Conservation (phyloP, 92 coral and sea anemone species). For the Montipora capitata region DNA sequence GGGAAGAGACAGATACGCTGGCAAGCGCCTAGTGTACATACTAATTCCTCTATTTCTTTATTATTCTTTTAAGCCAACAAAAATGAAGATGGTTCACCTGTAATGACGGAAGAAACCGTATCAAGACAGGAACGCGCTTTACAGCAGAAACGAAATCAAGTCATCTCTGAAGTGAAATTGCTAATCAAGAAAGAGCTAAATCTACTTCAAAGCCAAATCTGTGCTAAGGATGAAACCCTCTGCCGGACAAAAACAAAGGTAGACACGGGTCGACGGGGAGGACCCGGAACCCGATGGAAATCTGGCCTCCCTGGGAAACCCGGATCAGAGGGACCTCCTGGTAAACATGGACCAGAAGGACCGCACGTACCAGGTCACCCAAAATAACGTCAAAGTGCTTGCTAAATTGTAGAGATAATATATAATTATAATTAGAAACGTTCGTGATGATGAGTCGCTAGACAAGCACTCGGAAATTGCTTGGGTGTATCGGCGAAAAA, state of each 20-base stretch:
- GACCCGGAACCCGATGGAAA: conserved; percentile 66
- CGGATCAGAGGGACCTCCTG: conserved; percentile 67
- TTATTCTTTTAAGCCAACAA: not conserved
- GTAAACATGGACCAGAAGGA: conserved; percentile 77
- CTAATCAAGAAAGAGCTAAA: conserved; percentile 65
- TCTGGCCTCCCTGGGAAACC: conserved; percentile 60
- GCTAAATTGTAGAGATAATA: no score
- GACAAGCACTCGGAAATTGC: no score
- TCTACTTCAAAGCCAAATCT: conserved; percentile 60
- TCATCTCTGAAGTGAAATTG: not conserved
- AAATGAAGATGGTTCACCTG: not conserved
- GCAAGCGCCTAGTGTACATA: no score
- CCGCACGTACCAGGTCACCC: conserved; percentile 54
- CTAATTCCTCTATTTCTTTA: no score
- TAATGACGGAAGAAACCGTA: not conserved
- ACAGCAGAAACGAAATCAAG: not conserved
- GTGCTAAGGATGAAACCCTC: conserved; percentile 69
- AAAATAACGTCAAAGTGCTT: no score
- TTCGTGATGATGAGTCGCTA: no score
- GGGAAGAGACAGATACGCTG: no score
- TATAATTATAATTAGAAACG: no score
- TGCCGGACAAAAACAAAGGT: conserved; percentile 78
- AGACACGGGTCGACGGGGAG: conserved; percentile 71
- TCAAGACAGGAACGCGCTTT: not conserved
- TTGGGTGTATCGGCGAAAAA: no score